Evolutionary conservation across 2,797 vertebrate genomes (phyloP), one percentile per base, ranked within the genome.

Genomic region (Decapterus maruadsi): DNA sequence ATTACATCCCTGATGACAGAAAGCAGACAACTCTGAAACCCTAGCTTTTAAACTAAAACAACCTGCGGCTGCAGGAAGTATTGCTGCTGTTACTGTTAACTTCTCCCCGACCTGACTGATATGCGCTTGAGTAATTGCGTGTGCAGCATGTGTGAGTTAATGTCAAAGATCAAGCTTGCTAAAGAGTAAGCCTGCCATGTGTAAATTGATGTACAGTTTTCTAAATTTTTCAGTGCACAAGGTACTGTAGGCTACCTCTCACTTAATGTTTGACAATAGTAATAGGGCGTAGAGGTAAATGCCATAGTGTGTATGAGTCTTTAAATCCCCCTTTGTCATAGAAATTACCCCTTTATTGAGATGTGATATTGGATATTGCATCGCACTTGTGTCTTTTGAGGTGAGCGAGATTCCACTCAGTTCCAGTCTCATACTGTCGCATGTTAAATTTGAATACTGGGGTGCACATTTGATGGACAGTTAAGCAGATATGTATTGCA

Each of bases 211-310:
- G 90, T 91, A 92, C 77, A 90, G 88, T 91, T 92, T 92, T 86
- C 70, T 86, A 87, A 86, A 80, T 45, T 86, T 83, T 77, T 84
- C 86, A 85, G 83, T 87, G 91, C 90, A 90, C 87, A 92, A 91
- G 90, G 93, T 93, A 92, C 93, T 90, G 82, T 88, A 89, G 89
- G 91, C 88, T 92, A 90, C 91, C 91, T 93, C 92, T 91, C 81
- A 85, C 81, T 85, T 82, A 73, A 89, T 88, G 80, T 90, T 84
- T 72, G 80, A 86, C 78, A 54, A 55, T 83, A 86, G 81, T 82
- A 78, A 59, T 83, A 82, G 85, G 81, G 82, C 67, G 66, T 81
- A 80, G 87, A 86, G 82, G 73, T 78, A 63, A 78, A 83, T 82
- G 85, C 84, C 83, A 85, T 87, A 72, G 80, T 64, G 67, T 86